These are phyloP conservation scores for Cecidostiba fungosa DNA, from an alignment of 2,888 invertebrate species.

Conservation along the genomic window DNA sequence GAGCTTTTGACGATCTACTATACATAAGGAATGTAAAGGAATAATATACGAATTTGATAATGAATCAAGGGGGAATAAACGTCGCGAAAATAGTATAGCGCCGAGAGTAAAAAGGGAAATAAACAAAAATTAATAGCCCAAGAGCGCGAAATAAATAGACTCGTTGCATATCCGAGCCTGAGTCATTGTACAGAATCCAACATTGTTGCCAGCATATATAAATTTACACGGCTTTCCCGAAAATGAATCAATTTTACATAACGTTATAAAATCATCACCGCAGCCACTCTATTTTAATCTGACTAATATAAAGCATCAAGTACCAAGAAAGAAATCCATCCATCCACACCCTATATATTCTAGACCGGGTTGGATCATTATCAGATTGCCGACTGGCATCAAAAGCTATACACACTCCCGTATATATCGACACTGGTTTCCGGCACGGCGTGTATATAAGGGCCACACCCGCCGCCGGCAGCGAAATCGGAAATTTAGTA, in stretches of 20 bases:
- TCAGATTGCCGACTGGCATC: neutral
- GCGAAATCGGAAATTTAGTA: conserved; percentile 59
- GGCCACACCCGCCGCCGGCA: conserved; percentile 56
- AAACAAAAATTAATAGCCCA: neutral
- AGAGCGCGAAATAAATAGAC: neutral
- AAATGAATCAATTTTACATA: neutral
- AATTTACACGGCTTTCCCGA: neutral
- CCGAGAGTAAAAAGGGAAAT: neutral
- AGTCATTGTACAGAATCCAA: neutral
- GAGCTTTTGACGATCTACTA: too few relatives aligned
- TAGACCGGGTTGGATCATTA: too few relatives aligned
- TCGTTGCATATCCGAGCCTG: neutral
- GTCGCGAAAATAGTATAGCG: neutral
- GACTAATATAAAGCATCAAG: too few relatives aligned
- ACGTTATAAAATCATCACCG: neutral
- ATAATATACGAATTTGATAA: too few relatives aligned
- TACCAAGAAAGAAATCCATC: too few relatives aligned
- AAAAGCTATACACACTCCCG: neutral
- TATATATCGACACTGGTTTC: neutral
- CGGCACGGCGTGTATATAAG: neutral
- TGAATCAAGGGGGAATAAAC: too few relatives aligned
- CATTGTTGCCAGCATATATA: neutral
- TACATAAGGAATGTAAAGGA: too few relatives aligned
- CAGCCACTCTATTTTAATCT: neutral
- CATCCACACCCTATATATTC: neutral